phyloP scores from a whole-genome alignment of 2,113 vertebrate species.

The Stictonetta naevosa region DNA sequence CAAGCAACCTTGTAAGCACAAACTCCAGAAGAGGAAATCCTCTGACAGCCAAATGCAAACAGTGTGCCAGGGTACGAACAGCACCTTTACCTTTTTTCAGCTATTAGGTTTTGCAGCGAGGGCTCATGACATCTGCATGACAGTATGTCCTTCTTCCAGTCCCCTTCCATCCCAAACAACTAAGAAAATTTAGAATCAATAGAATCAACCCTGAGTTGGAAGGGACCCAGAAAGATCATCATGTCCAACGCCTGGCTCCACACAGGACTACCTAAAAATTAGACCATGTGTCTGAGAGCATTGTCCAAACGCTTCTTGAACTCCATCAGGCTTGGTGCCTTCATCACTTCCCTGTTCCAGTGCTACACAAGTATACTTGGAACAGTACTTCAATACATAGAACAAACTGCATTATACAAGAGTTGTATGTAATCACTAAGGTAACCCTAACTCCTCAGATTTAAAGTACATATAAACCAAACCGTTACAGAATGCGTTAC shows the following conservation, averaged over 20 bases:
- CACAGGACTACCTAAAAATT: neutral
- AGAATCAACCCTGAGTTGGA: neutral
- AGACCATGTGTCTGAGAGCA: neutral
- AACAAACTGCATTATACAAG: neutral
- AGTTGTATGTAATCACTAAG: neutral
- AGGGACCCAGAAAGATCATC: neutral
- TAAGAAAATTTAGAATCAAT: neutral
- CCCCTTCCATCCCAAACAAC: neutral
- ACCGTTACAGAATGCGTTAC: neutral
- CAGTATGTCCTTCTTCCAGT: neutral
- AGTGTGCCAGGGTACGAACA: rapidly evolving
- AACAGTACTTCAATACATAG: neutral
- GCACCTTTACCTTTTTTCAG: neutral
- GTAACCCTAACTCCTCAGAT: neutral
- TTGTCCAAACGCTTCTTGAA: neutral
- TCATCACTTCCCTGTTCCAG: neutral
- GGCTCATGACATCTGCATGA: neutral
- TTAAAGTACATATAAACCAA: neutral
- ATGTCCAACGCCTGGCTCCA: neutral
- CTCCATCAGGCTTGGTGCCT: neutral
- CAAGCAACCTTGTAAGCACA: neutral
- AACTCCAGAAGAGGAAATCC: neutral
- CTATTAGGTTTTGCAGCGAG: neutral
- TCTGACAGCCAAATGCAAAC: neutral
- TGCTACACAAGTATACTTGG: neutral